phyloP scores from a whole-genome alignment of 2,113 vertebrate species.

The Mastomys natalensis region DNA sequence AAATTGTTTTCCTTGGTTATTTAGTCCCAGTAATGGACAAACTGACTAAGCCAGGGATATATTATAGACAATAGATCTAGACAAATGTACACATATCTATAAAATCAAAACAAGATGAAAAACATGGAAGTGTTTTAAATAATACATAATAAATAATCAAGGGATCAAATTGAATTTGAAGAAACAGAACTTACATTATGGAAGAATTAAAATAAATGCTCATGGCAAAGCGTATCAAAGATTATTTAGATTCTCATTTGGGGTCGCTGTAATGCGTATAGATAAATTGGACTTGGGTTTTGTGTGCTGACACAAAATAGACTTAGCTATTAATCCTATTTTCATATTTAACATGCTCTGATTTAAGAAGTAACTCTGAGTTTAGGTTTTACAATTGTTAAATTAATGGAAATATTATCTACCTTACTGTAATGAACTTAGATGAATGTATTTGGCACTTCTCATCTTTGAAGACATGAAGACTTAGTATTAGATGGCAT shows the following conservation, averaged over 20 bases:
- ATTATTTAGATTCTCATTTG: constrained; percentile 28
- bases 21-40: neutral
- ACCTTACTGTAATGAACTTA: neutral
- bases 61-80: neutral
- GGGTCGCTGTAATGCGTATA: neutral
- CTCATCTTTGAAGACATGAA: neutral
- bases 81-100: neutral
- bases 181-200: neutral
- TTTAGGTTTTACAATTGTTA: constrained; percentile 11
- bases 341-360: neutral
- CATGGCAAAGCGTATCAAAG: neutral
- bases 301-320: neutral
- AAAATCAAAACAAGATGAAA: neutral
- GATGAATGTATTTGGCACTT: neutral
- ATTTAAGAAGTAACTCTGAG: constrained; percentile 5
- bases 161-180: neutral
- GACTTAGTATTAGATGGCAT: neutral
- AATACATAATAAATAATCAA: constrained; percentile 7
- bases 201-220: constrained; percentile 3
- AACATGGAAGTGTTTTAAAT: neutral
- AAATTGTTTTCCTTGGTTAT: neutral
- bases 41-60: neutral
- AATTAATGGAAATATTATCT: neutral
- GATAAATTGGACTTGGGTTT: constrained; percentile 20
- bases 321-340: neutral